Base-by-base conservation (phyloP, 2,888 invertebrate genomes). In the Pantelozetes paolii region DNA sequence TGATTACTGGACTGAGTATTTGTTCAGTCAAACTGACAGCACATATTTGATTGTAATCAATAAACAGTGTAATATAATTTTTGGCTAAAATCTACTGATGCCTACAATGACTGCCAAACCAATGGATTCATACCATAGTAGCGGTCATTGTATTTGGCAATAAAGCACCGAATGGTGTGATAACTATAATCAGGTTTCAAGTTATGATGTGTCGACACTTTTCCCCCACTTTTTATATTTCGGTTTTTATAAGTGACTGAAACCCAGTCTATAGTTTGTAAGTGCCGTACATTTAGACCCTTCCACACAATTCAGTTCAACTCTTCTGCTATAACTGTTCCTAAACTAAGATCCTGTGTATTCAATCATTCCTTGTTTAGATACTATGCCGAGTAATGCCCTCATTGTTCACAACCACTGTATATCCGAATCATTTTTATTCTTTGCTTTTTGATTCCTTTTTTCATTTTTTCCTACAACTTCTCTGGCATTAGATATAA, bases 31-130 rank as follows among this genome's bases (percentile, higher is more conserved):
- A 59, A 59, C 26, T 59, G 59, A 59, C 59, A 59, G 18, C 18
- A 59, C 59, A 59, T 59, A 59, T 59, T 59, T 59, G 59, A 59
- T 59, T 59, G 59, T 20, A 59, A 59, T 59, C 59, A 59, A 59
- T 59, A 59, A 59, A 59, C 59, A 59, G n/a, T 15, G 6, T 59
- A 18, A 23, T 48, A n/a, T 48, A 20, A 48, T 48, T 20, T 20
- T 13, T 18, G 20, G 20, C 48, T 59, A 20, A 59, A 26, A 59
- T 59, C 23, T 28, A 28, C 15, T 50, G n/a, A 50, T 8, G 8
- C 50, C 18, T 50, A 18, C n/a, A 28, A 30, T 30, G 59, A 30
- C 26, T 59, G 59, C 59, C 59, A 59, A 23, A 20, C 59, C 28
- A 28, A 26, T 30, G 28, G 30, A 30, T 28, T 59, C 30, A 30